phyloP scores from a whole-genome alignment of 92 coral and sea anemone genomes.

The Muricea muricata region DNA sequence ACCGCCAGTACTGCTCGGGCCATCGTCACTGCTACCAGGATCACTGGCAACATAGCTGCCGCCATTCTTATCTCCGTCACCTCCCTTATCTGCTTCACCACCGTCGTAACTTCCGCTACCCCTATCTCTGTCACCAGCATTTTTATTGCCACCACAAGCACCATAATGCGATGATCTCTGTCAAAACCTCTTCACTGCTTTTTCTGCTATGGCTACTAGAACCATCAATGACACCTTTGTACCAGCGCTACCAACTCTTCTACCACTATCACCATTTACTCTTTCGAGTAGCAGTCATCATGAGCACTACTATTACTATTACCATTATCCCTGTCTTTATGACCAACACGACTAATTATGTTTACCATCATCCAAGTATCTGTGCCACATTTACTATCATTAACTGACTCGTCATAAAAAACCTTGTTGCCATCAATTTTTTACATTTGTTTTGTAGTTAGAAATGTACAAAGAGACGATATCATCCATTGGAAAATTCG shows the following conservation, averaged over 20 bases:
- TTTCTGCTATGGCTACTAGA: no score
- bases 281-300: not conserved
- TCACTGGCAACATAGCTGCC: not conserved
- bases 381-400: no score
- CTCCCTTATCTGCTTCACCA: not conserved
- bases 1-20: not conserved
- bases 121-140: not conserved
- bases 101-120: not conserved
- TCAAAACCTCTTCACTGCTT: no score
- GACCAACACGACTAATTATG: not conserved
- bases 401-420: no score
- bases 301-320: not conserved
- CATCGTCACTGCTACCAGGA: not conserved
- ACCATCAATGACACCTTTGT: no score
- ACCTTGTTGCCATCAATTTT: no score
- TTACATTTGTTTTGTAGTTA: slow-evolving; percentile 57
- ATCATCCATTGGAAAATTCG: slow-evolving; percentile 81
- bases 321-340: not conserved
- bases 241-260: not conserved
- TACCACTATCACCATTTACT: not conserved
- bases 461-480: slow-evolving; percentile 88
- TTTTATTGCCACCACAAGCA: not conserved
- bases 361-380: not conserved
- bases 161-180: no score
- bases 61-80: not conserved